phyloP scores from a whole-genome alignment of 2,797 vertebrate species.

The Coranthus polyacanthus region DNA sequence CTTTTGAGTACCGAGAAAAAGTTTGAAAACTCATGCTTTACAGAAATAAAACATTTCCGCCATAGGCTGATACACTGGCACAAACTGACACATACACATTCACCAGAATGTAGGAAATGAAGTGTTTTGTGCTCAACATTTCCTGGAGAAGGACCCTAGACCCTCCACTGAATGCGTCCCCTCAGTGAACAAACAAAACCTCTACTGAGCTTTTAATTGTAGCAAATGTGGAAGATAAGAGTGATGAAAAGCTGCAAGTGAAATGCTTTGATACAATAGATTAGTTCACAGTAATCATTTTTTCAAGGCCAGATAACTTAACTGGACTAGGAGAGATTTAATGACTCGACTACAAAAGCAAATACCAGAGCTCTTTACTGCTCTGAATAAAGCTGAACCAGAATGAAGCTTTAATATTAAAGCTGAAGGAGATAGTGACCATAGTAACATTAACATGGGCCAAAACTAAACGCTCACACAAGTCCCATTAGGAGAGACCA shows the following conservation, averaged over 20 bases:
- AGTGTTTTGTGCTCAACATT: too few species aligned
- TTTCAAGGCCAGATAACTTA: conserved; percentile 27
- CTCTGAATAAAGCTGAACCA: conserved; percentile 10
- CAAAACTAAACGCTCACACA: conserved; percentile 1
- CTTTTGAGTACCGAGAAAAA: too few species aligned
- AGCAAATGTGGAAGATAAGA: neutral
- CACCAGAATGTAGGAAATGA: too few species aligned
- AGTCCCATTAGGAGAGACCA: too few species aligned
- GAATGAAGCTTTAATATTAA: neutral
- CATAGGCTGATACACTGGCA: too few species aligned
- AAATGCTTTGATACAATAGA: conserved; percentile 1
- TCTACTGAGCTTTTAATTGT: neutral
- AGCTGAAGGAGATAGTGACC: conserved; percentile 8
- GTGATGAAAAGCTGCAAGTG: neutral
- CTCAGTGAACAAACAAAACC: too few species aligned
- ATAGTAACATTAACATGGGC: neutral
- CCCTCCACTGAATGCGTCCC: too few species aligned
- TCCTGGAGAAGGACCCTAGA: too few species aligned
- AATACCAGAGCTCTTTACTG: conserved; percentile 1
- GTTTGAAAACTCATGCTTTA: too few species aligned
- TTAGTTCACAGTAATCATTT: neutral
- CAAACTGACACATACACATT: too few species aligned
- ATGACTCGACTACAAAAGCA: conserved; percentile 10
- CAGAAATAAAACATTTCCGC: too few species aligned
- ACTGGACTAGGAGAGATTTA: too few species aligned